phyloP scores from a whole-genome alignment of 2,113 vertebrate species.

The Todiramphus saurophagus region DNA sequence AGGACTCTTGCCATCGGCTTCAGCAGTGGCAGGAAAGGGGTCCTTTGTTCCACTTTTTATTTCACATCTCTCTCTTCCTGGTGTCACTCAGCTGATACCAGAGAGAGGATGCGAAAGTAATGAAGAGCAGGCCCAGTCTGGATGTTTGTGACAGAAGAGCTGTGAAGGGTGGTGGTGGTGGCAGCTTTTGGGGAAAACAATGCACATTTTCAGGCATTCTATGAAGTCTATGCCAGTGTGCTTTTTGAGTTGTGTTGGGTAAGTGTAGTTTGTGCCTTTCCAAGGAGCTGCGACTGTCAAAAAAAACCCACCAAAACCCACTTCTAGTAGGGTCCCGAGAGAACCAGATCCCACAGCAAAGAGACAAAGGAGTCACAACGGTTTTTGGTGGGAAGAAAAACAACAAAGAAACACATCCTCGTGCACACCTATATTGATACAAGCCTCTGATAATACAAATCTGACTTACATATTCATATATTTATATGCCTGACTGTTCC shows the following conservation, averaged over 20 bases:
- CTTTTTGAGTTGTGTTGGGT: not conserved
- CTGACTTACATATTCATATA: slow-evolving; percentile 44
- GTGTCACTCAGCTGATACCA: not conserved
- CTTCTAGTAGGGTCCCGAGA: not conserved
- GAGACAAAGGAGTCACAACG: not conserved
- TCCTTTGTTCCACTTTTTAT: slow-evolving; percentile 46
- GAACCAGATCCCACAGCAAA: not conserved
- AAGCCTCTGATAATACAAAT: slow-evolving; percentile 31
- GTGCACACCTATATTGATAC: slow-evolving; percentile 2
- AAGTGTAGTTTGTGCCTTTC: not conserved
- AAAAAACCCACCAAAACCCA: not conserved
- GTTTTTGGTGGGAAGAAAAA: not conserved
- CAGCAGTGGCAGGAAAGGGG: not conserved
- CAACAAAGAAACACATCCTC: not conserved
- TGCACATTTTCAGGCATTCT: not conserved
- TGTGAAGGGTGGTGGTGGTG: not conserved
- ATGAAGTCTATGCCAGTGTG: not conserved
- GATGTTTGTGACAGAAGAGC: not conserved
- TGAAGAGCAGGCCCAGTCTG: not conserved
- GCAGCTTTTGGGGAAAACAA: not conserved
- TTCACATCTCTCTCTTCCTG: not conserved
- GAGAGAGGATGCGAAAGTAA: slow-evolving; percentile 15
- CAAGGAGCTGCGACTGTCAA: not conserved
- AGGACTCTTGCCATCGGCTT: not conserved
- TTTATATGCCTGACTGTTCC: slow-evolving; percentile 35